Evolutionary conservation across 2,113 vertebrate species (phyloP).

Genomic region (Apodemus speciosus): DNA sequence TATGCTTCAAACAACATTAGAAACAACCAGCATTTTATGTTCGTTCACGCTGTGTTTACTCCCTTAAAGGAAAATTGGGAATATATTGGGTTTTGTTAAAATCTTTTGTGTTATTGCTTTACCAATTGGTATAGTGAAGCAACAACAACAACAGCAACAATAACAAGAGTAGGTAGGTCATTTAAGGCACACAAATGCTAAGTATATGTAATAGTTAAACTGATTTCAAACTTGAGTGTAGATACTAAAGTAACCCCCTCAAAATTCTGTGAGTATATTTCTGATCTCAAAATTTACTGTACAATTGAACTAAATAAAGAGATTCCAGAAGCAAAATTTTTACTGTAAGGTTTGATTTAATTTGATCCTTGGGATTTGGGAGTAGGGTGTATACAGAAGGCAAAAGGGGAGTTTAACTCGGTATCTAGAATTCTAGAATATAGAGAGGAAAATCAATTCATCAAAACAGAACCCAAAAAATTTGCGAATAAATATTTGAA

Average conservation of each 20-base stretch:
- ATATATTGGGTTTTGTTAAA: slow-evolving; percentile 43
- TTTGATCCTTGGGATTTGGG: neutral
- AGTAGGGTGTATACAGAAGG: neutral
- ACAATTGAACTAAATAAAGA: slow-evolving; percentile 44
- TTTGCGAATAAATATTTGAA: slow-evolving; percentile 50
- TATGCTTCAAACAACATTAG: slow-evolving; percentile 61
- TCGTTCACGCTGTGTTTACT: slow-evolving; percentile 21
- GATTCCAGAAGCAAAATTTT: slow-evolving; percentile 3
- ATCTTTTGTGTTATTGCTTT: neutral
- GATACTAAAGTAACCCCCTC: slow-evolving; percentile 39
- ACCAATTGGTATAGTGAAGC: slow-evolving; percentile 16
- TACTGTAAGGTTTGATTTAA: neutral
- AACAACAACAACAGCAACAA: neutral
- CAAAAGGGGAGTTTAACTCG: neutral
- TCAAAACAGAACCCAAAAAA: slow-evolving; percentile 53
- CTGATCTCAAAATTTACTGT: slow-evolving; percentile 42
- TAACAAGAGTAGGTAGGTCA: neutral
- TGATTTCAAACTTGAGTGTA: slow-evolving; percentile 55
- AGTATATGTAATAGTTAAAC: slow-evolving; percentile 46
- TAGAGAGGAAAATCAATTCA: slow-evolving; percentile 19
- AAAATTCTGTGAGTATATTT: slow-evolving; percentile 47
- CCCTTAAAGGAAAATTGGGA: slow-evolving; percentile 54
- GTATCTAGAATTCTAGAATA: slow-evolving; percentile 33
- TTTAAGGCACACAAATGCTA: slow-evolving; percentile 51
- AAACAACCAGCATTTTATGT: slow-evolving; percentile 40